A percentile compares a stretch with the other conserved stretches of the same genome.
These are phyloP conservation scores for Trichoplusia ni DNA, from an alignment of 1,140 invertebrate species.

Conservation along the genomic window DNA sequence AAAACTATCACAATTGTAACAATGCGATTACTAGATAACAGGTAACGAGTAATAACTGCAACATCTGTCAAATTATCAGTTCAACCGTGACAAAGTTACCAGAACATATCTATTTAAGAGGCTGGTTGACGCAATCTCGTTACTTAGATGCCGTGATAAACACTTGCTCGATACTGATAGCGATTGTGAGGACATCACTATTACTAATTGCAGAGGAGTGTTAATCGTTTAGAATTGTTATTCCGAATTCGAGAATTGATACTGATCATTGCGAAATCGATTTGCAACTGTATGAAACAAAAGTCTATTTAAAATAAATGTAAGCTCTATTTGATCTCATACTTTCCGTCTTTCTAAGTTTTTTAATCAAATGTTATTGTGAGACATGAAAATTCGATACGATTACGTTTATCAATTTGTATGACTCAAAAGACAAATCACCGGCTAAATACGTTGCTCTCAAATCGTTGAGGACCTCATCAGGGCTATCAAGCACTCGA, in stretches of 20 bases:
- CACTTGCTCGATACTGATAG: conserved; percentile 28
- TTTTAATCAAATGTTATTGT: too few species aligned
- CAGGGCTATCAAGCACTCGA: conserved; percentile 31
- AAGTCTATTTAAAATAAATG: too few species aligned
- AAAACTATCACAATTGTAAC: not conserved
- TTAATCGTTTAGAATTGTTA: too few species aligned
- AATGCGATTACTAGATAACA: conserved; percentile 14
- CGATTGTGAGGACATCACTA: not conserved
- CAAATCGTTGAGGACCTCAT: conserved; percentile 1
- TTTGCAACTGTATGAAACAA: too few species aligned
- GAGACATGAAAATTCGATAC: too few species aligned
- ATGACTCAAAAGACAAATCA: too few species aligned
- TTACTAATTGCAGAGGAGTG: not conserved
- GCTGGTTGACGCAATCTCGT: conserved; percentile 39
- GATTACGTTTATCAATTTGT: too few species aligned
- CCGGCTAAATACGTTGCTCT: not conserved
- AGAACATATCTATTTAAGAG: conserved; percentile 42
- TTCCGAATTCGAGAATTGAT: too few species aligned
- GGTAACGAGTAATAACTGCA: too few species aligned
- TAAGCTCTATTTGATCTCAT: too few species aligned
- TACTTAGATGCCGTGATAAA: conserved; percentile 29
- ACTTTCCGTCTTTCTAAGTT: too few species aligned
- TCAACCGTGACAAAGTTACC: conserved; percentile 46
- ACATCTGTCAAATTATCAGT: conserved; percentile 29
- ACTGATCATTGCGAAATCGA: too few species aligned